Evolutionary conservation across 2,113 vertebrate species (phyloP), one percentile per base, ranked within the genome.

Genomic region (Calonectris borealis): DNA sequence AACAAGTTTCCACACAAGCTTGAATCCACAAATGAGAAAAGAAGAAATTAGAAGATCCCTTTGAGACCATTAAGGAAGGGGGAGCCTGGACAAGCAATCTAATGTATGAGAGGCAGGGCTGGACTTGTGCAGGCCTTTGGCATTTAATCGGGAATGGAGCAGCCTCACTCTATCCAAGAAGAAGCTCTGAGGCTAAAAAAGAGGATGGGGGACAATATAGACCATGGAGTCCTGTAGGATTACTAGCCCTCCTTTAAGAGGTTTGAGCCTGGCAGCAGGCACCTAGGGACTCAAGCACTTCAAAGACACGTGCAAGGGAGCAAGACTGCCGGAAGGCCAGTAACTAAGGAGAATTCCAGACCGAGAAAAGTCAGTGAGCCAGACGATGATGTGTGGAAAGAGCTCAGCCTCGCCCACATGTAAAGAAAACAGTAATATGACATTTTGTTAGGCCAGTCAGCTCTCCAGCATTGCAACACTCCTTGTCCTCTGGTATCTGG

Each of bases 271-370:
- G 57, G 79, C 71, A 86, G 49, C 70, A 83, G 52, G 36, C 32
- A 85, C 13, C 9, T 60, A 72, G 58, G 9, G 34, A 52, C 34
- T 31, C 44, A 64, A 79, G 68, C 14, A 40, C 34, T 65, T 72
- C 70, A 72, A 85, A 62, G 57, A 38, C 29, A 64, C 0, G 5
- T 22, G 54, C 46, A 61, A 66, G 51, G n/a, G 9, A 87, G 16
- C 4, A 69, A 72, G 78, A 72, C n/a, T 0, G 0, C 29, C 48
- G 72, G 51, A 82, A 91, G 36, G 34, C 57, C 49, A 52, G 32
- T 64, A 42, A 71, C 16, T 81, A 84, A 91, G 64, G 77, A 89
- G 72, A 95, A 84, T 46, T 93, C 77, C 87, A 95, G 83, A 71
- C 3, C 0, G 0, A 93, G 64, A 66, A 62, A 87, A 88, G 52